Conservation (phyloP, 2,888 invertebrate species). For the Parapristionchus giblindavisi region DNA sequence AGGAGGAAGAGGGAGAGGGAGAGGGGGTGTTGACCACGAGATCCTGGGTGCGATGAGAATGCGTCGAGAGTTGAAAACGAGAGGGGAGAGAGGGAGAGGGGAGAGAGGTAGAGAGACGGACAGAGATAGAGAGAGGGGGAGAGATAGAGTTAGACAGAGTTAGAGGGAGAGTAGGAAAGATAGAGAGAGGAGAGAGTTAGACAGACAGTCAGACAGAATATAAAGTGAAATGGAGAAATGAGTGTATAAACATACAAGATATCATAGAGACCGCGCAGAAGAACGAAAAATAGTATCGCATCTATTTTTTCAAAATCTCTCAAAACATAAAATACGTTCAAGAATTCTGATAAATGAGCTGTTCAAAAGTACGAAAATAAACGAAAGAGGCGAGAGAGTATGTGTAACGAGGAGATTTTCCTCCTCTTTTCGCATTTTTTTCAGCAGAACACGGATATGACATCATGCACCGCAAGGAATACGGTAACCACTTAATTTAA, state of each 20-base stretch:
- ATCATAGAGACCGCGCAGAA: not conserved
- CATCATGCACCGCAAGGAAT: no score
- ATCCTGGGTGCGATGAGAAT: constrained; percentile 2
- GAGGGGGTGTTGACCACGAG: constrained; percentile 7
- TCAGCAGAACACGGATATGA: no score
- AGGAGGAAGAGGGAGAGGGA: constrained; percentile 18
- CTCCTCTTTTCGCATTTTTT: no score
- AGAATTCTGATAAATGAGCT: no score
- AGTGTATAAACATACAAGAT: not conserved
- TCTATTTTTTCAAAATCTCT: no score
- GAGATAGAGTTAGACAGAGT: not conserved
- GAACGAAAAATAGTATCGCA: not conserved
- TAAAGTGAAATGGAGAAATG: not conserved
- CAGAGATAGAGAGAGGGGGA: constrained; percentile 8
- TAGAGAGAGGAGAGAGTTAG: not conserved
- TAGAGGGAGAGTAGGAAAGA: not conserved
- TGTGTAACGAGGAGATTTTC: no score
- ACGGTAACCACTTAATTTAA: no score
- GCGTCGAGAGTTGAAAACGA: not conserved
- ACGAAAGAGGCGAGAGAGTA: no score
- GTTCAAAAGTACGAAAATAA: no score
- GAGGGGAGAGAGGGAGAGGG: not conserved
- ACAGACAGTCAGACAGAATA: not conserved
- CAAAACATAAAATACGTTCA: no score
- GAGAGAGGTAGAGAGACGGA: not conserved